Percentiles rank a stretch among this genome's conserved stretches.
phyloP scores from a whole-genome alignment of 2,888 invertebrate genomes.

The Ypsolopha sequella region DNA sequence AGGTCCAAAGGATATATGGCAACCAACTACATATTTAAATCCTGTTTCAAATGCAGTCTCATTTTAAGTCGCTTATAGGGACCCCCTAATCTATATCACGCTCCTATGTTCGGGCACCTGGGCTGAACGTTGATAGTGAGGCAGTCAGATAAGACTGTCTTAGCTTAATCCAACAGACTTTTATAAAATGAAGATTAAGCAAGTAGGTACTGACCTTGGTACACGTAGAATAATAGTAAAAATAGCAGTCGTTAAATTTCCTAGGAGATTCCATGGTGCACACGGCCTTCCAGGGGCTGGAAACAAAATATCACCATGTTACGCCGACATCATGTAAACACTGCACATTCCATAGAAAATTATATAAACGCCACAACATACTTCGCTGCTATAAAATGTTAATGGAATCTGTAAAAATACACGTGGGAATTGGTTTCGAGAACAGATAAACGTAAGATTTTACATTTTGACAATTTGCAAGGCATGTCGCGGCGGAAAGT shows the following conservation, averaged over 20 bases:
- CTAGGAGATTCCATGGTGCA: slow-evolving; percentile 76
- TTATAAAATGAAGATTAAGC: too few relatives aligned
- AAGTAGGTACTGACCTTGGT: slow-evolving; percentile 74
- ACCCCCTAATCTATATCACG: too few relatives aligned
- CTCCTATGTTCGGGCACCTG: too few relatives aligned
- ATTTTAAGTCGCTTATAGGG: too few relatives aligned
- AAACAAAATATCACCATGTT: slow-evolving; percentile 24
- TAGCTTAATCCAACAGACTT: too few relatives aligned
- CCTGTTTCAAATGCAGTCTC: too few relatives aligned
- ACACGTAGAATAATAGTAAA: slow-evolving; percentile 90
- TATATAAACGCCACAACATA: slow-evolving; percentile 19
- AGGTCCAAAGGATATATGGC: too few relatives aligned
- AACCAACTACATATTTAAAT: too few relatives aligned
- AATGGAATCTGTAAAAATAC: slow-evolving; percentile 19
- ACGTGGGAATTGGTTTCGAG: slow-evolving; percentile 24
- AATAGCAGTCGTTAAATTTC: slow-evolving; percentile 89
- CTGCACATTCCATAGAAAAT: not conserved
- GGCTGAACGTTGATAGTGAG: too few relatives aligned
- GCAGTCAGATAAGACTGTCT: too few relatives aligned
- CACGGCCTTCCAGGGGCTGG: slow-evolving; percentile 49
- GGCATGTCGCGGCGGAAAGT: slow-evolving; percentile 51
- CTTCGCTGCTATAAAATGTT: slow-evolving; percentile 12
- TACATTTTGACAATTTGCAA: slow-evolving; percentile 55
- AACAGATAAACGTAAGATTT: slow-evolving; percentile 38
- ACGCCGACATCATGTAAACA: slow-evolving; percentile 23